phyloP scores from a whole-genome alignment of 2,888 invertebrate genomes.

The Chrysina gloriosa region DNA sequence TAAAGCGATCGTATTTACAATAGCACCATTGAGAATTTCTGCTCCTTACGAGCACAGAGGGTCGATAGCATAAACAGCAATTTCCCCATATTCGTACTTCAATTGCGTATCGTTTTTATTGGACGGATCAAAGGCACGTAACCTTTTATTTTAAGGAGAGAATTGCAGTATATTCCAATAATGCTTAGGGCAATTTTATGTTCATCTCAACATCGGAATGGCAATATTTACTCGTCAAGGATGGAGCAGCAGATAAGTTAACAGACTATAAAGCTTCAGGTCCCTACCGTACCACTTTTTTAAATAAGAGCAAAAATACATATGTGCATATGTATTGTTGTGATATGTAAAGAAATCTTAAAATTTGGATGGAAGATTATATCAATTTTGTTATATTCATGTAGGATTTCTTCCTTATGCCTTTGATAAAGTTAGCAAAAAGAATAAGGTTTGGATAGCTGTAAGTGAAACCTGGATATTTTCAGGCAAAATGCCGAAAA shows the following conservation, averaged over 20 bases:
- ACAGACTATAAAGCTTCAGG: constrained; percentile 22
- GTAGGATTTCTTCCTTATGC: no score
- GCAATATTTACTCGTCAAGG: constrained; percentile 26
- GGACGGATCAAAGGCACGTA: constrained; percentile 33
- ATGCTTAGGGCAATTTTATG: constrained; percentile 31
- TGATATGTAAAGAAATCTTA: no score
- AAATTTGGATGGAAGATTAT: no score
- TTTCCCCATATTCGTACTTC: constrained; percentile 21
- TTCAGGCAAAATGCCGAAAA: no score
- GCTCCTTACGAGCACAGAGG: background rate
- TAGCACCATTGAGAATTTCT: background rate
- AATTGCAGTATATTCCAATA: constrained; percentile 16
- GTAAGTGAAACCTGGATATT: no score
- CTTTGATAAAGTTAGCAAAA: no score
- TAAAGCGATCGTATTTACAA: constrained; percentile 15
- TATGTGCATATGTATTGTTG: no score
- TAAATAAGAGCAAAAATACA: constrained; percentile 1
- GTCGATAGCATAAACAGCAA: constrained; percentile 9
- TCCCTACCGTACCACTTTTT: background rate
- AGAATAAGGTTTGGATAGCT: no score
- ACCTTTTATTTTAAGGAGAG: constrained; percentile 27
- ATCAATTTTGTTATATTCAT: no score
- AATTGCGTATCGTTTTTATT: constrained; percentile 28
- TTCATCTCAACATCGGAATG: constrained; percentile 14
- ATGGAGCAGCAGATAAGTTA: constrained; percentile 9